These are phyloP conservation scores for Sapayoa aenigma DNA, from an alignment of 2,113 vertebrate genomes.

Conservation along the genomic window DNA sequence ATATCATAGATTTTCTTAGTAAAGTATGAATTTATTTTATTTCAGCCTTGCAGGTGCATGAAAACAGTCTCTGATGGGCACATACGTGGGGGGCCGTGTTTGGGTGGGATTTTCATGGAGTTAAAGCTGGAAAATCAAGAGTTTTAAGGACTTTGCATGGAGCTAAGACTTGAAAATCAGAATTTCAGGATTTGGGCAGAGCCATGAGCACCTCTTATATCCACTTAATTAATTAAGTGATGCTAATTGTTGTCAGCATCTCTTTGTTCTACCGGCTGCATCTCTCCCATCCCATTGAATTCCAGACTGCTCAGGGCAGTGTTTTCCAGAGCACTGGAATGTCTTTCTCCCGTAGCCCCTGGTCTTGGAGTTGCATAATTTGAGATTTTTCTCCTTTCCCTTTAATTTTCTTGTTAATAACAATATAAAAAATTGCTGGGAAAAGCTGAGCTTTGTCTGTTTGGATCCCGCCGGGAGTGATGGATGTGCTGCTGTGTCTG, in stretches of 20 bases:
- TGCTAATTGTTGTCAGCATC: not conserved
- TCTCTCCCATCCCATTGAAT: not conserved
- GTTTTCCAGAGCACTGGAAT: not conserved
- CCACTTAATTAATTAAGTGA: rapidly evolving
- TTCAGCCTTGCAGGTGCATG: not conserved
- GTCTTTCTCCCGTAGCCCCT: not conserved
- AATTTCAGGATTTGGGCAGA: not conserved
- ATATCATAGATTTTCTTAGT: not conserved
- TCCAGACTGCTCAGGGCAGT: not conserved
- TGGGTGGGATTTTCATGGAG: not conserved
- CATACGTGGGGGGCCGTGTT: no score
- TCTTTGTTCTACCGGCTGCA: not conserved
- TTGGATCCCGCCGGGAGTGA: not conserved
- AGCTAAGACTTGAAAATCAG: not conserved
- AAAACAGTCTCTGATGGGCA: not conserved
- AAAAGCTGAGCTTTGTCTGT: not conserved
- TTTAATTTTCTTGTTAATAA: not conserved
- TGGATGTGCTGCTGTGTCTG: not conserved
- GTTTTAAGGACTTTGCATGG: not conserved
- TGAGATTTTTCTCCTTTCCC: not conserved
- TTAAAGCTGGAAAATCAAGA: not conserved
- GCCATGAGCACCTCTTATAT: not conserved
- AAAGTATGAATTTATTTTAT: not conserved
- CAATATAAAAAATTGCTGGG: not conserved
- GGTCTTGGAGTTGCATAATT: not conserved